These are phyloP conservation scores for Diabrotica virgifera DNA, from an alignment of 1,140 invertebrate species.

Conservation along the genomic window DNA sequence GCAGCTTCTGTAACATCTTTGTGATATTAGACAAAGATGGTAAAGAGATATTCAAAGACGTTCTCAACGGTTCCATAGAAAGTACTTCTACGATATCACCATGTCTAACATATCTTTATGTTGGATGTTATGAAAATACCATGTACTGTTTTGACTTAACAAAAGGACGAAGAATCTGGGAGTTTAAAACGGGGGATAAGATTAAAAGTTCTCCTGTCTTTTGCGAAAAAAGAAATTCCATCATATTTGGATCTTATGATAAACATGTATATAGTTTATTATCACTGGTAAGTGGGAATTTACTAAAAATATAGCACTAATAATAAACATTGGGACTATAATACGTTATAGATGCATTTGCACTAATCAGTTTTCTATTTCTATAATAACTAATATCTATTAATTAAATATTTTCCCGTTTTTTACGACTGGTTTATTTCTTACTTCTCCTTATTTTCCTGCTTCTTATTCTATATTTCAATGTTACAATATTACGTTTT, in stretches of 20 bases:
- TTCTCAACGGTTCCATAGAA: constrained; percentile 45
- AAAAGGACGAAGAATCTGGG: constrained; percentile 59
- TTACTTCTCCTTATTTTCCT: no score
- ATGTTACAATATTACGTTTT: no score
- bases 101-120: constrained; percentile 47
- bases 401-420: no score
- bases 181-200: constrained; percentile 56
- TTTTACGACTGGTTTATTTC: no score
- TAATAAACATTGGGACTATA: no score
- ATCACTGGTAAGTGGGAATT: constrained; percentile 50
- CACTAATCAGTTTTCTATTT: no score
- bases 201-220: constrained; percentile 65
- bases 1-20: constrained; percentile 63
- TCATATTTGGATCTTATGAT: constrained; percentile 71
- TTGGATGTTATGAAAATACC: constrained; percentile 66
- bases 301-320: no score
- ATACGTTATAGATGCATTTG: no score
- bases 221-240: constrained; percentile 41
- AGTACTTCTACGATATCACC: constrained; percentile 45
- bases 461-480: no score
- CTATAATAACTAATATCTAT: no score
- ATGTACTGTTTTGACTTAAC: constrained; percentile 60
- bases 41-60: constrained; percentile 38
- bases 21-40: constrained; percentile 53
- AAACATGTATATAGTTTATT: constrained; percentile 60